phyloP scores from a whole-genome alignment of 1,140 invertebrate genomes.

The Drosophila nigrodunni region DNA sequence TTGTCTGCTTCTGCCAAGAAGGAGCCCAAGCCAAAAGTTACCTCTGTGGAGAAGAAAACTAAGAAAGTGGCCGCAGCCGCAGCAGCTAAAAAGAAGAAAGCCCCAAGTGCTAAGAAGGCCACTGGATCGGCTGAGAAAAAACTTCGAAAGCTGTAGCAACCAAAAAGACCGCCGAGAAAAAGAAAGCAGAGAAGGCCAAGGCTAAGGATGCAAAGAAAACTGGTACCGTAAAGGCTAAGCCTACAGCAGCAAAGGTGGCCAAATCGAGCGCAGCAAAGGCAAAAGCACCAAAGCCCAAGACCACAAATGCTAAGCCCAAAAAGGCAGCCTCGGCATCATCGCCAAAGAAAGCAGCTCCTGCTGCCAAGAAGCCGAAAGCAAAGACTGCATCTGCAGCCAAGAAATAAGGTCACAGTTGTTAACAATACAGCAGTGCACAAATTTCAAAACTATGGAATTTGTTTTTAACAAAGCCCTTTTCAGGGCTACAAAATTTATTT shows the following conservation, averaged over 20 bases:
- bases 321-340: background rate
- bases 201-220: slow-evolving; percentile 42
- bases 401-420: background rate
- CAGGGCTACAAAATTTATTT: slow-evolving; percentile 1
- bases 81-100: slow-evolving; percentile 6
- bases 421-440: background rate
- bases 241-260: slow-evolving; percentile 28
- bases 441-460: slow-evolving; percentile 6
- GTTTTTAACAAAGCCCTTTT: slow-evolving; percentile 9
- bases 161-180: slow-evolving; percentile 53
- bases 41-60: slow-evolving; percentile 41
- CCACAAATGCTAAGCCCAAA: slow-evolving; percentile 21
- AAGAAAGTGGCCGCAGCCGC: slow-evolving; percentile 22
- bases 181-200: slow-evolving; percentile 48
- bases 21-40: slow-evolving; percentile 54
- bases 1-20: slow-evolving; percentile 71
- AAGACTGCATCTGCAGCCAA: slow-evolving; percentile 1
- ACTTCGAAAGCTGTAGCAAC: slow-evolving; percentile 43
- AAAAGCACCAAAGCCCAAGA: slow-evolving; percentile 41
- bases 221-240: slow-evolving; percentile 26
- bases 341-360: slow-evolving; percentile 7
- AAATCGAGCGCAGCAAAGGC: slow-evolving; percentile 34
- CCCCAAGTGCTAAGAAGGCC: slow-evolving; percentile 38
- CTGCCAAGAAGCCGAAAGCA: slow-evolving; percentile 17
- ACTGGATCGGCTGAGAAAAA: slow-evolving; percentile 63